These are phyloP conservation scores for Corythornis madagascariensis DNA, from an alignment of 2,113 vertebrate genomes.

Conservation along the genomic window DNA sequence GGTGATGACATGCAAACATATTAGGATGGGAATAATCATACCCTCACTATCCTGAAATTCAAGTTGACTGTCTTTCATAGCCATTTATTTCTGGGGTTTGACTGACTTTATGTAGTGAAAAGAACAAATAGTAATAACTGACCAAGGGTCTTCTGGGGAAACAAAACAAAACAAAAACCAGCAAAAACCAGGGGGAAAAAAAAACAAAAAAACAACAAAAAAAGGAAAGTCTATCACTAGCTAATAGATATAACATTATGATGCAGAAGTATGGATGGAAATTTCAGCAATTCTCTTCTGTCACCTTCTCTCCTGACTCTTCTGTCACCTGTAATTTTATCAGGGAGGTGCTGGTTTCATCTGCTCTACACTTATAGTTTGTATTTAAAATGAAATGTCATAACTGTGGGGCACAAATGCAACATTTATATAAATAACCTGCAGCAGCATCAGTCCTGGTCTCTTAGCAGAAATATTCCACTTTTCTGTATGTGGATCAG, in stretches of 20 bases:
- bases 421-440: not conserved
- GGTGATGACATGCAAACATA: not conserved
- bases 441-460: not conserved
- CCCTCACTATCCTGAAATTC: not conserved
- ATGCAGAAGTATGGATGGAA: not conserved
- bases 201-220: not conserved
- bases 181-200: not conserved
- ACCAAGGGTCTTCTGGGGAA: not conserved
- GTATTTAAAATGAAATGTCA: not conserved
- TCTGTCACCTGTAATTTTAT: not conserved
- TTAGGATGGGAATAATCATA: not conserved
- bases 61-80: not conserved
- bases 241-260: not conserved
- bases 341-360: not conserved
- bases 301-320: not conserved
- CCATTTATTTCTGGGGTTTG: not conserved
- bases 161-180: not conserved
- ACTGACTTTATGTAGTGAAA: not conserved
- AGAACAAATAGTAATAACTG: not conserved
- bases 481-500: not conserved
- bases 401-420: not conserved
- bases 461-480: not conserved
- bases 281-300: not conserved
- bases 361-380: not conserved
- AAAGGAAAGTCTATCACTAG: not conserved